Conservation (phyloP, 2,888 invertebrate species). For the Papilio demoleus region DNA sequence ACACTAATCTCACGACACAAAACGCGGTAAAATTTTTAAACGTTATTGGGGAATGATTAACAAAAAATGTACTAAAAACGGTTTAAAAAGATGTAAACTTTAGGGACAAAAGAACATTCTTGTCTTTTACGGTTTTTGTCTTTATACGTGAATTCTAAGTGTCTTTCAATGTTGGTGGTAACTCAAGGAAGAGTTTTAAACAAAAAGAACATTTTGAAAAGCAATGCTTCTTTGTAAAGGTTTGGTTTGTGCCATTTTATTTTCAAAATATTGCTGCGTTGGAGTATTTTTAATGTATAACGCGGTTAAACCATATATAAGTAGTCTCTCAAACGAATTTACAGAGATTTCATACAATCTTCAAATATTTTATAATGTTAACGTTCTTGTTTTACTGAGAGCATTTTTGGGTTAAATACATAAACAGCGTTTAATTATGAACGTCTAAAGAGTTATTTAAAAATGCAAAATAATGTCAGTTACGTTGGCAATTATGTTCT, state of each 20-base stretch:
- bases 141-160: conserved; percentile 47
- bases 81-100: neutral
- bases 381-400: neutral
- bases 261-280: neutral
- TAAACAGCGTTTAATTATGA: neutral
- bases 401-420: neutral
- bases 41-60: too few species aligned
- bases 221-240: conserved; percentile 13
- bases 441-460: conserved; percentile 28
- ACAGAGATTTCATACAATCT: too few species aligned
- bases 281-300: neutral
- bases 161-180: conserved; percentile 49
- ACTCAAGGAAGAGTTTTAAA: conserved; percentile 43
- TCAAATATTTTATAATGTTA: too few species aligned
- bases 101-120: conserved; percentile 41
- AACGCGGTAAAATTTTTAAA: too few species aligned
- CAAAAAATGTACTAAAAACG: neutral
- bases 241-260: conserved; percentile 1
- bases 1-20: neutral
- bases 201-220: conserved; percentile 42
- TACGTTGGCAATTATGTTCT: conserved; percentile 37
- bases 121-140: conserved; percentile 39
- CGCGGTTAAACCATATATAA: too few species aligned
- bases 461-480: conserved; percentile 37
- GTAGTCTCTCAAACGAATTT: too few species aligned